Percentiles rank a stretch among this genome's conserved stretches.
These are phyloP conservation scores for Peucedramus taeniatus DNA, from an alignment of 2,113 vertebrate species.

Conservation along the genomic window DNA sequence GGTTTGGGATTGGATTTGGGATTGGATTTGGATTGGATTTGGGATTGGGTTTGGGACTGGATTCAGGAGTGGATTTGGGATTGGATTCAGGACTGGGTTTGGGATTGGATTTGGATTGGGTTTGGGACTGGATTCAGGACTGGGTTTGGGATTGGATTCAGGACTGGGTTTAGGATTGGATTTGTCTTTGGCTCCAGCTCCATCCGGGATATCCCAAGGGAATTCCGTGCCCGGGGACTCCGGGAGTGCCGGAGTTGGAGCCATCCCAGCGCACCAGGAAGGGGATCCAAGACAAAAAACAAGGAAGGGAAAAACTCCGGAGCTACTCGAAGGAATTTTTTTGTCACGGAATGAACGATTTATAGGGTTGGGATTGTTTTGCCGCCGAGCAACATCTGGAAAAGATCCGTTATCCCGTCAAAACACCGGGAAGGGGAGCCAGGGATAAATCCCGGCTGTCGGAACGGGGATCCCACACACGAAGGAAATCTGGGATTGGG, in stretches of 20 bases:
- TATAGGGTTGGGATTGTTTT: neutral
- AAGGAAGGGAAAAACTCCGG: neutral
- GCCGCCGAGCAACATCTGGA: neutral
- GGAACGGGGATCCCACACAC: neutral
- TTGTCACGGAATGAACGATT: neutral
- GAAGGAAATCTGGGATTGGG: neutral
- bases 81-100: accelerated
- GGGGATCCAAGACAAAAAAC: neutral
- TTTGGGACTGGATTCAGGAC: accelerated
- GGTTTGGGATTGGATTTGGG: neutral
- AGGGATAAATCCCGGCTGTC: neutral
- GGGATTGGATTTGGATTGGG: accelerated
- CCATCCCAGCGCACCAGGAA: neutral
- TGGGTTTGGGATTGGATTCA: accelerated
- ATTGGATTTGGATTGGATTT: neutral
- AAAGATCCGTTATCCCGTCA: neutral
- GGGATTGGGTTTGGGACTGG: neutral
- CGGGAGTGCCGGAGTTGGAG: neutral
- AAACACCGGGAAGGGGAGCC: neutral
- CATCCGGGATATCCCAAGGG: neutral
- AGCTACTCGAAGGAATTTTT: neutral
- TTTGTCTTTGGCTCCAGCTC: neutral
- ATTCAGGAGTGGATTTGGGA: accelerated
- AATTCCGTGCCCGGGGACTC: neutral
- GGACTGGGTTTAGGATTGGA: too few relatives aligned